These are phyloP conservation scores for Leuciscus idus DNA, from an alignment of 2,113 vertebrate species.

Conservation along the genomic window DNA sequence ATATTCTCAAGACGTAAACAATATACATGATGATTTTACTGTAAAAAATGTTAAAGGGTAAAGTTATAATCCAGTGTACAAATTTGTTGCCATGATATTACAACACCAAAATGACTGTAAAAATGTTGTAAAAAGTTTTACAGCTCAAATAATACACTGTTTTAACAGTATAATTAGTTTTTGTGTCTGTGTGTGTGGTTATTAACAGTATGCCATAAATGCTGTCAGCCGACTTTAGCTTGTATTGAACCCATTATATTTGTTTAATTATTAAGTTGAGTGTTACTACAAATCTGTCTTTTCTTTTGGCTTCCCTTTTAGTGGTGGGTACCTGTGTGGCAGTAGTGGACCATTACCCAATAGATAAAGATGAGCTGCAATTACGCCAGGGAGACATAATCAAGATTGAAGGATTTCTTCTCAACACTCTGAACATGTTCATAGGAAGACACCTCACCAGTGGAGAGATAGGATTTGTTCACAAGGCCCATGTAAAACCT, in stretches of 20 bases:
- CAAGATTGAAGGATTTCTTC: slow-evolving; percentile 84
- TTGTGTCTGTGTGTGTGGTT: no score
- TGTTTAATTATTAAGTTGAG: not conserved
- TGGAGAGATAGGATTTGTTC: slow-evolving; percentile 85
- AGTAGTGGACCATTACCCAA: slow-evolving; percentile 76
- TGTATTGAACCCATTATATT: not conserved
- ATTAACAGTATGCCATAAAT: no score
- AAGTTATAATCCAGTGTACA: not conserved
- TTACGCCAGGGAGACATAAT: slow-evolving; percentile 84
- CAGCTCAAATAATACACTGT: no score
- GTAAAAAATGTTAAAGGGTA: not conserved
- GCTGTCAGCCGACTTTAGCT: not conserved
- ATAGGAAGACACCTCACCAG: slow-evolving; percentile 83
- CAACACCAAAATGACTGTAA: no score
- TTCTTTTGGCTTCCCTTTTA: slow-evolving; percentile 59
- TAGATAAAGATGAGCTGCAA: slow-evolving; percentile 82
- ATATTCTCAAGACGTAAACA: not conserved
- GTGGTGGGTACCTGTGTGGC: slow-evolving; percentile 85
- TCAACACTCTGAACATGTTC: slow-evolving; percentile 85
- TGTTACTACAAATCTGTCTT: no score
- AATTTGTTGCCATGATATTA: no score
- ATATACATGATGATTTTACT: not conserved
- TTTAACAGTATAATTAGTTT: no score
- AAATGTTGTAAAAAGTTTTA: no score
- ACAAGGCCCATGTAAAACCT: slow-evolving; percentile 76